Percentiles rank a stretch among this genome's conserved stretches.
Evolutionary conservation across 2,797 vertebrate species (phyloP).

Genomic region (Acipenser ruthenus): DNA sequence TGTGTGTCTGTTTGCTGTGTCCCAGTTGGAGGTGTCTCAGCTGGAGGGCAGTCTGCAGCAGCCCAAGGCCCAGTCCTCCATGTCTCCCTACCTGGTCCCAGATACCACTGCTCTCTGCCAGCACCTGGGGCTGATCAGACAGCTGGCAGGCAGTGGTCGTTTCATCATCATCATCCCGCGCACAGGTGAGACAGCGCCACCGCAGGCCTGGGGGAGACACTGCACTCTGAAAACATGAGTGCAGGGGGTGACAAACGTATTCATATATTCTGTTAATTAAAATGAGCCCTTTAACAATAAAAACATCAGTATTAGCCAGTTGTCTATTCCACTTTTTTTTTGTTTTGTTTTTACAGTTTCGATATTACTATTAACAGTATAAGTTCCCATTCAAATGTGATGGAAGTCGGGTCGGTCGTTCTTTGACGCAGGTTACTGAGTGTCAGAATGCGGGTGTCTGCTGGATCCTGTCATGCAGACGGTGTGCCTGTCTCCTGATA

Average conservation of each 20-base stretch:
- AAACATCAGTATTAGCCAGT: too few species aligned
- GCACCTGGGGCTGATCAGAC: constrained; percentile 76
- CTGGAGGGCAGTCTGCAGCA: constrained; percentile 95
- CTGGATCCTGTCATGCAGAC: too few species aligned
- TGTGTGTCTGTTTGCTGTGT: constrained; percentile 15
- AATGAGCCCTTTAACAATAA: too few species aligned
- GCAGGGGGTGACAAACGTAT: not conserved
- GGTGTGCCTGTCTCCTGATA: not conserved
- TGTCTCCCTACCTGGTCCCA: constrained; percentile 94
- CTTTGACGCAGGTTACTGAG: too few species aligned
- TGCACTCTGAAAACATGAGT: not conserved
- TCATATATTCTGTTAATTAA: too few species aligned
- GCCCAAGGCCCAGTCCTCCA: constrained; percentile 87
- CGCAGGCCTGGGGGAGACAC: too few species aligned
- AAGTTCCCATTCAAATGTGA: not conserved
- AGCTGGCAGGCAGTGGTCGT: constrained; percentile 81
- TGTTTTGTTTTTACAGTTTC: too few species aligned
- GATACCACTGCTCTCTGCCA: constrained; percentile 89
- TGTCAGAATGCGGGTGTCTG: too few species aligned
- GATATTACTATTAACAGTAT: not conserved
- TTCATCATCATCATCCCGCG: constrained; percentile 96
- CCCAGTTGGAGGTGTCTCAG: constrained; percentile 89
- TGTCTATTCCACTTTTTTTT: too few species aligned
- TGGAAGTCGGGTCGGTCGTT: too few species aligned
- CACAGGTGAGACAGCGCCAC: constrained; percentile 59